These are phyloP conservation scores for Cylloceria caligata DNA, from an alignment of 2,888 invertebrate genomes.

Conservation along the genomic window DNA sequence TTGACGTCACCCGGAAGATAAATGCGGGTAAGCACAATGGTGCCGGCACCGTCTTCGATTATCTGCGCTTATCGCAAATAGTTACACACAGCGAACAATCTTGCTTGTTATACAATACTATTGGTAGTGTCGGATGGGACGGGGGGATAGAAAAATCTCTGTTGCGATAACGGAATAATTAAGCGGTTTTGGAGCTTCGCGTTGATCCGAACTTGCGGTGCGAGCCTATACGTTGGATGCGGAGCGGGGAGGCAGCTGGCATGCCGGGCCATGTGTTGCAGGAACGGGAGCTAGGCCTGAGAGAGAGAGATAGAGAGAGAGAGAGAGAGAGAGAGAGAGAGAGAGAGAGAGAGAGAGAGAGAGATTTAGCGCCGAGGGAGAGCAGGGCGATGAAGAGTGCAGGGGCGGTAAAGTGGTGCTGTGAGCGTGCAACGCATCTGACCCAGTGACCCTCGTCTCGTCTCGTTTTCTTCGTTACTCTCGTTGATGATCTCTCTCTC, in stretches of 20 bases:
- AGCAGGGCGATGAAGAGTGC: slow-evolving; percentile 48
- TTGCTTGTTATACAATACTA: background rate
- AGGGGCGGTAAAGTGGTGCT: slow-evolving; percentile 62
- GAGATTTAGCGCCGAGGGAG: slow-evolving; percentile 56
- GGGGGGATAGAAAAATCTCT: slow-evolving; percentile 23
- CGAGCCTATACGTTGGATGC: background rate
- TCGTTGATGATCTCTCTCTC: slow-evolving; percentile 32
- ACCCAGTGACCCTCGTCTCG: slow-evolving; percentile 82
- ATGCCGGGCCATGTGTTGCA: slow-evolving; percentile 79
- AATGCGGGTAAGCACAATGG: too few relatives aligned
- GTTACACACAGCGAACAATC: background rate
- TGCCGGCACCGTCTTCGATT: too few relatives aligned
- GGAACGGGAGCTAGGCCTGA: slow-evolving; percentile 67
- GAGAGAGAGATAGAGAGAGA: too few relatives aligned
- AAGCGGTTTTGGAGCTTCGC: slow-evolving; percentile 38
- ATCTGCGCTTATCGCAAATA: background rate
- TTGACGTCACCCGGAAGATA: slow-evolving; percentile 1
- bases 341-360: slow-evolving; percentile 46
- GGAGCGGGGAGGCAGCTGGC: slow-evolving; percentile 51
- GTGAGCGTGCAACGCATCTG: slow-evolving; percentile 79
- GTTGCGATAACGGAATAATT: slow-evolving; percentile 51
- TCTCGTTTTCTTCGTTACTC: slow-evolving; percentile 60
- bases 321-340: slow-evolving; percentile 51
- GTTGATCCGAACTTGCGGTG: slow-evolving; percentile 33
- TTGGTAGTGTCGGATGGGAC: background rate